Evolutionary conservation across 1,140 invertebrate genomes (phyloP).

Genomic region (Zeugodacus cucurbitae): DNA sequence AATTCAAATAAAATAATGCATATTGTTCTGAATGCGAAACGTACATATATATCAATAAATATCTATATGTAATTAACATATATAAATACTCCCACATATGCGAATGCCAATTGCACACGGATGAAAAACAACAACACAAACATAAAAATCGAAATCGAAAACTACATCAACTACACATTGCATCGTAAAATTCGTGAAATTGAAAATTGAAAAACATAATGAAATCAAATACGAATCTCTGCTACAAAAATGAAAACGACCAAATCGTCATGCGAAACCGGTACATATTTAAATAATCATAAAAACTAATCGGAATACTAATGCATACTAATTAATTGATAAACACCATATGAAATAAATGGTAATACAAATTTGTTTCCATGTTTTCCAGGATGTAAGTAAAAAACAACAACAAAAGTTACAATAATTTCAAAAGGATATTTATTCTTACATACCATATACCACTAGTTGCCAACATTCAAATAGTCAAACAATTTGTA

Average conservation of each 20-base stretch:
- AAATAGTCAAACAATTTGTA: too few relatives aligned
- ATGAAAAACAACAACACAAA: conserved; percentile 5
- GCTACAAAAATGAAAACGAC: background rate
- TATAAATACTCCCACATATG: background rate
- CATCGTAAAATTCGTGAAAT: background rate
- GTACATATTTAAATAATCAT: background rate
- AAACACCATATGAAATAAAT: background rate
- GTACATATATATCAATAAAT: background rate
- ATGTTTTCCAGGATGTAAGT: conserved; percentile 32
- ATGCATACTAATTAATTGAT: background rate
- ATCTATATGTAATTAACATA: background rate
- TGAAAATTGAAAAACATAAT: background rate
- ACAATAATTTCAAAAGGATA: background rate
- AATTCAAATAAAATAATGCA: background rate
- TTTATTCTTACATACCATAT: background rate
- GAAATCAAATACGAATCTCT: background rate
- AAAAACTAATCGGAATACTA: background rate
- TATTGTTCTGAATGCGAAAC: background rate
- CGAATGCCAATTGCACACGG: background rate
- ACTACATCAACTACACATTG: background rate
- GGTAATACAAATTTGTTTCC: conserved; percentile 25
- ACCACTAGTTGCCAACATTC: too few relatives aligned
- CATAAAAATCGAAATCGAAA: background rate
- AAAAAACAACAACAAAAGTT: background rate
- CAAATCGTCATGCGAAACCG: background rate